phyloP scores from a whole-genome alignment of 2,113 vertebrate species.

The Martes martes region DNA sequence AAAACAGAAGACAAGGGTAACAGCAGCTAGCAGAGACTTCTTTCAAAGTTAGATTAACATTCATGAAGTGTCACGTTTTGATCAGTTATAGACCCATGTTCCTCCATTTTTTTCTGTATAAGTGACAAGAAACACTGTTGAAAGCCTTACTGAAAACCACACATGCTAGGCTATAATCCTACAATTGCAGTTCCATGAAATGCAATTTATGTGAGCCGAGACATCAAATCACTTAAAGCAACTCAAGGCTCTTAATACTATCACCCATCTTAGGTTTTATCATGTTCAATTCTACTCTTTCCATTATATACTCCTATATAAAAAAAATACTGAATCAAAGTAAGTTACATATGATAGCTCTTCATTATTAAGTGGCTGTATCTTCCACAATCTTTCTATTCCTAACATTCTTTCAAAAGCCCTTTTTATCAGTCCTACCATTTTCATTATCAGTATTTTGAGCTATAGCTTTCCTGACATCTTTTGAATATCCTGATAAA shows the following conservation, averaged over 20 bases:
- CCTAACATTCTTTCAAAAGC: not conserved
- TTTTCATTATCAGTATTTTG: not conserved
- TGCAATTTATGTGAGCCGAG: not conserved
- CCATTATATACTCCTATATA: not conserved
- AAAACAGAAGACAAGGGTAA: not conserved
- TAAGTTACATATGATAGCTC: not conserved
- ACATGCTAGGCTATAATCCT: not conserved
- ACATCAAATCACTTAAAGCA: not conserved
- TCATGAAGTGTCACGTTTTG: not conserved
- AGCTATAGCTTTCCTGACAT: not conserved
- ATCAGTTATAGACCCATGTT: not conserved
- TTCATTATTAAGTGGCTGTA: not conserved
- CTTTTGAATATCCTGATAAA: not conserved
- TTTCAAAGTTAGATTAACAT: not conserved
- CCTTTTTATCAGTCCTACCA: not conserved
- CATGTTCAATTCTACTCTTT: not conserved
- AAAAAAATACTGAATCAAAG: not conserved
- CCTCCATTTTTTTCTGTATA: not conserved
- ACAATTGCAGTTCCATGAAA: not conserved
- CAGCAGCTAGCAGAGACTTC: not conserved
- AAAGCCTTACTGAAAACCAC: not conserved
- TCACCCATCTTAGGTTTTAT: not conserved
- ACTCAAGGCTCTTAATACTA: not conserved
- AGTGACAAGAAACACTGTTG: not conserved
- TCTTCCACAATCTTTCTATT: not conserved